Base-by-base conservation (phyloP, 2,888 invertebrate genomes). In the Drepana falcataria region DNA sequence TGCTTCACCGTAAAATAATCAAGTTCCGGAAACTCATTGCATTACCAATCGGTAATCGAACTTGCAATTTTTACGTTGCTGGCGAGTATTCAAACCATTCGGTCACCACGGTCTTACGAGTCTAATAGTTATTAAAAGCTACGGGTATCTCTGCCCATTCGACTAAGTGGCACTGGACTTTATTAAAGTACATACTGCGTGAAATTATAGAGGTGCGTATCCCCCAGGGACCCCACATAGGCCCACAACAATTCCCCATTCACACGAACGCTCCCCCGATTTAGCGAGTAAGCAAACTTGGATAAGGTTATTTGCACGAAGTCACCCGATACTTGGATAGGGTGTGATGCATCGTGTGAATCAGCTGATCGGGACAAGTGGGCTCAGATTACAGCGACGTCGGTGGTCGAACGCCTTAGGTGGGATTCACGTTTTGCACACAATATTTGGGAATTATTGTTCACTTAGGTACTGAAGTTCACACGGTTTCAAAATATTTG, bases 401-500 rank as follows among this genome's bases (percentile, higher is more conserved):
- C 49, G 70, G 69, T 64, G 68, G 70, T 59, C 56, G 63, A 53
- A 70, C 68, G 67, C 69, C 66, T 59, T 44, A 9, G 44, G 9
- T 44, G 44, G 44, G 44, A 44, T 9, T 9, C 9, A 44, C 6
- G 2, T 9, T 7, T 4, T 44, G 6, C 6, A 44, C 1, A 9
- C 3, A 44, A 44, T 6, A 3, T 44, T 44, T 44, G 2, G 44
- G 44, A 44, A 44, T 40, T 7, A 40, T 40, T 40, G 40, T 7
- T 40, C 40, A 40, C 7, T 1, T 40, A n/a, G n/a, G n/a, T n/a
- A n/a, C n/a, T n/a, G n/a, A n/a, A n/a, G n/a, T n/a, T n/a, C n/a
- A 37, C 37, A 37, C 37, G 2, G 37, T 2, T 37, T 37, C 37
- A 37, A 3, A 37, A 3, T 2, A 37, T n/a, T n/a, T n/a, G n/a